phyloP scores from a whole-genome alignment of 2,113 vertebrate genomes.

The Ammospiza nelsoni region DNA sequence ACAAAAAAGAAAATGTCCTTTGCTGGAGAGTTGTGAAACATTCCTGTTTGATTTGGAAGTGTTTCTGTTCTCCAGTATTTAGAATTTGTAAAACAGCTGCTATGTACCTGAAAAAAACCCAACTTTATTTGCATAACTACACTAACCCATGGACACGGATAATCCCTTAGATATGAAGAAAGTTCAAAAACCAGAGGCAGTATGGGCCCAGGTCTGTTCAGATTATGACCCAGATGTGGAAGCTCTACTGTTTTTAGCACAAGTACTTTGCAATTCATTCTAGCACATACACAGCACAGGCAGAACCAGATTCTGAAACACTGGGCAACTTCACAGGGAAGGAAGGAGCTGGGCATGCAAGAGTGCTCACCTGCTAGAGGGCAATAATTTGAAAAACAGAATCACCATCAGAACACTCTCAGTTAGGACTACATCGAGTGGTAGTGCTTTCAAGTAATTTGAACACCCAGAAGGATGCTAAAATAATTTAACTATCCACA shows the following conservation, averaged over 20 bases:
- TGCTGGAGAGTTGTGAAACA: not conserved
- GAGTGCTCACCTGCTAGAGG: not conserved
- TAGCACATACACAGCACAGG: rapidly evolving
- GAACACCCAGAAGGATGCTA: not conserved
- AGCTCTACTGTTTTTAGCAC: not conserved
- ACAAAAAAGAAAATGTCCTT: not conserved
- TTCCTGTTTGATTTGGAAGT: not conserved
- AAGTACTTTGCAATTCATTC: not conserved
- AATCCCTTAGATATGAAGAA: not conserved
- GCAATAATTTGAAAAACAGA: not conserved
- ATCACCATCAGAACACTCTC: not conserved
- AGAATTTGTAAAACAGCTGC: not conserved
- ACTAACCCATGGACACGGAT: not conserved
- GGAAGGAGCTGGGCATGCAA: not conserved
- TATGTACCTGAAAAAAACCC: not conserved
- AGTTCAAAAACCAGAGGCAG: not conserved
- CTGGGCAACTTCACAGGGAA: not conserved
- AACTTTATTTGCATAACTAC: not conserved
- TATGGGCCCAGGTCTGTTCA: not conserved
- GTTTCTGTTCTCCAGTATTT: not conserved
- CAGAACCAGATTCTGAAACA: not conserved
- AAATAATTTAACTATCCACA: not conserved
- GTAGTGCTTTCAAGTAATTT: not conserved
- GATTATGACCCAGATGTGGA: not conserved
- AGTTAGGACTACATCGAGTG: rapidly evolving